phyloP scores from a whole-genome alignment of 1,140 invertebrate genomes.

The Vollenhovia emeryi region DNA sequence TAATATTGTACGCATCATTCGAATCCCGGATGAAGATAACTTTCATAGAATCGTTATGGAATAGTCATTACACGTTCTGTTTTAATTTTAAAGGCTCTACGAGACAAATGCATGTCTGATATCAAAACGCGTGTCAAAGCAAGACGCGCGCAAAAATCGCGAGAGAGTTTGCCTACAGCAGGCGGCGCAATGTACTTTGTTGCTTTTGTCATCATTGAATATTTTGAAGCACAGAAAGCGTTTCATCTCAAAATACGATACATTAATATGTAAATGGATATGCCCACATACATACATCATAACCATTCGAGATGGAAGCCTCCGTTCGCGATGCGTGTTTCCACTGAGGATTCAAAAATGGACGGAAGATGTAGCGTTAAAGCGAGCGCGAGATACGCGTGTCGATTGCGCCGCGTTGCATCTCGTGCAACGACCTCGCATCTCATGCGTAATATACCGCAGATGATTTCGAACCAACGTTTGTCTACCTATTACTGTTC shows the following conservation, averaged over 20 bases:
- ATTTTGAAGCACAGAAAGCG: conserved; percentile 55
- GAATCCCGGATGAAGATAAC: not conserved
- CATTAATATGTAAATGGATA: conserved; percentile 61
- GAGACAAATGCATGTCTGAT: not conserved
- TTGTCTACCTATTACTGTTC: conserved; percentile 18
- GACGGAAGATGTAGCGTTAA: conserved; percentile 52
- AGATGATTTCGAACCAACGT: conserved; percentile 25
- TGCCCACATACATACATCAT: conserved; percentile 50
- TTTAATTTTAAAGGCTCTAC: conserved; percentile 12
- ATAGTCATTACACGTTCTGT: not conserved
- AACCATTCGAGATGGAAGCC: conserved; percentile 54
- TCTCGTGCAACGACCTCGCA: conserved; percentile 32
- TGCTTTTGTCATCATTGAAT: conserved; percentile 60
- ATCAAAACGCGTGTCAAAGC: conserved; percentile 27
- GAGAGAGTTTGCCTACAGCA: conserved; percentile 25
- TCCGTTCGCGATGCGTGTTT: conserved; percentile 49
- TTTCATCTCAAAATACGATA: conserved; percentile 60
- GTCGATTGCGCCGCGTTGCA: conserved; percentile 49
- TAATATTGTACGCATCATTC: not conserved
- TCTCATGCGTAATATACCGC: conserved; percentile 44
- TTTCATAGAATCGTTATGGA: not conserved
- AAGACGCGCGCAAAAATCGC: conserved; percentile 31
- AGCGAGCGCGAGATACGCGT: conserved; percentile 52
- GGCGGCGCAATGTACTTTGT: conserved; percentile 43
- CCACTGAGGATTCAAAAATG: conserved; percentile 53